Evolutionary conservation across 1,140 invertebrate genomes (phyloP).

Genomic region (Cryptotermes secundus): DNA sequence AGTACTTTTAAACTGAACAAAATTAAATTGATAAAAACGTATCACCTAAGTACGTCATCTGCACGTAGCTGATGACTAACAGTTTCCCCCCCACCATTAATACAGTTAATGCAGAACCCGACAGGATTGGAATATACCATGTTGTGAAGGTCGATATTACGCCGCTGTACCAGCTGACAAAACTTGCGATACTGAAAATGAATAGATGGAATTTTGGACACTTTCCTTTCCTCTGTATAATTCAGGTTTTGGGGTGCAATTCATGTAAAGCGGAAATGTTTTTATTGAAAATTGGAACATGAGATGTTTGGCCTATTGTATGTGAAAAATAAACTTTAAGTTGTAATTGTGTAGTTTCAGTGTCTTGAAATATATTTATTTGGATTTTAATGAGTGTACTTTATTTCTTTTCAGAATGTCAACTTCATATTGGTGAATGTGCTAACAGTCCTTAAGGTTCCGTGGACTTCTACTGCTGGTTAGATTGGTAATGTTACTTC

Average conservation of each 20-base stretch:
- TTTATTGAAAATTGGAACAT: background rate
- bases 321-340: background rate
- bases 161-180: conserved; percentile 12
- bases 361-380: background rate
- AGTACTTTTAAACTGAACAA: background rate
- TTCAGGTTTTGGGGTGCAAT: background rate
- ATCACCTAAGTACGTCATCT: background rate
- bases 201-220: background rate
- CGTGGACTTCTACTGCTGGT: too few species aligned
- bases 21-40: background rate
- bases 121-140: background rate
- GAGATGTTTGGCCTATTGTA: background rate
- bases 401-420: conserved; percentile 1
- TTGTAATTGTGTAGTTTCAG: background rate
- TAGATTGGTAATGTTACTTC: too few species aligned
- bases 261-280: background rate
- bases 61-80: background rate
- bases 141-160: background rate
- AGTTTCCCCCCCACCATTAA: background rate
- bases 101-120: background rate
- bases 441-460: too few species aligned
- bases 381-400: background rate
- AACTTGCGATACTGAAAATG: background rate
- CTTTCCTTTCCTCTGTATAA: background rate
- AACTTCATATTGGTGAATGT: background rate